Base-by-base conservation (phyloP, 64 coral and sea anemone species). In the Cladopsammia gracilis region DNA sequence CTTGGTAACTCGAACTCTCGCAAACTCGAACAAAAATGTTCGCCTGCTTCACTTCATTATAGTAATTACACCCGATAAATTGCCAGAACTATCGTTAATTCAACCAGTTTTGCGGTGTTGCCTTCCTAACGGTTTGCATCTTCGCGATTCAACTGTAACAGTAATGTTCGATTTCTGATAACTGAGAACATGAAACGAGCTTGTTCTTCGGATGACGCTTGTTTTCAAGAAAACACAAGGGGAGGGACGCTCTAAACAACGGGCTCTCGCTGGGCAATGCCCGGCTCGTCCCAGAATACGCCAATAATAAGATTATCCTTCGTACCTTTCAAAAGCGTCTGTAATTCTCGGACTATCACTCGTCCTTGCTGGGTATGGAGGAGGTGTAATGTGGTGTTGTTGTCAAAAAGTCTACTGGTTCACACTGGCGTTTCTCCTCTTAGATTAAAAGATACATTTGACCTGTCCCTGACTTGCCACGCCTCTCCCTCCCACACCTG, bases 201-300 rank as follows among this genome's bases (percentile, higher is more conserved):
- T 84, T 11, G 43, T 44, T 44, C 25, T 62, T 19, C 13, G 43
- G 25, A 62, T 61, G 77, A 18, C 23, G 53, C 54, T 80, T 62
- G 23, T 80, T 62, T 43, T 80, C 15, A 80, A 12, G 12, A 48
- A 73, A 76, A 80, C 77, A 80, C 54, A 61, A 80, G 77, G 77
- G 77, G 77, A 61, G 77, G 77, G 57, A 62, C 77, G 7, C 20
- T 10, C 6, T 19, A 42, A 80, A 80, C 26, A 80, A 43, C 54
- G 16, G 14, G 12, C 24, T 20, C 20, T 25, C 10, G 60, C 5
- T 42, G 59, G 9, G 1, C 11, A 10, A 84, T 68, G 18, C 19
- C 18, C 5, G 44, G 62, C 49, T 50, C 60, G 4, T 84, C 80
- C 80, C 80, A 64, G 47, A 67, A 48, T 7, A 10, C 10, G 80